Base-by-base conservation (phyloP, 92 coral and sea anemone genomes). In the Diadumene lineata region DNA sequence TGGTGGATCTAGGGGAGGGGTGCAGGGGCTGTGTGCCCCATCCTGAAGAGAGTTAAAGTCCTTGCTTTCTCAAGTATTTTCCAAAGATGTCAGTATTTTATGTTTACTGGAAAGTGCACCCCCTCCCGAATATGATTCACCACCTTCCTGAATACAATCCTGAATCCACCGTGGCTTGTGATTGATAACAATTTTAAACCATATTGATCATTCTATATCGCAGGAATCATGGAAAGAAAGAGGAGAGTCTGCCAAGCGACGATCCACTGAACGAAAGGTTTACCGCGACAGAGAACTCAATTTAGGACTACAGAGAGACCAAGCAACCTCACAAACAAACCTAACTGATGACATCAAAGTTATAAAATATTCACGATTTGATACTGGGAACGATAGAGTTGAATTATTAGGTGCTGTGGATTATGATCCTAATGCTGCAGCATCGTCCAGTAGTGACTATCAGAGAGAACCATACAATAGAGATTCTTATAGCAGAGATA, bases 201-300 rank as follows among this genome's bases (percentile, higher is more conserved):
- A n/a, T n/a, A n/a, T n/a, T n/a, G n/a, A n/a, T n/a, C n/a, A n/a
- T n/a, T n/a, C n/a, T n/a, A n/a, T n/a, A 13, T 53, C 19, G 7
- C 73, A 91, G 97, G 97, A 91, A 85, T 60, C 88, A 0, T 91
- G 97, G 97, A 78, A 82, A 31, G 97, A 91, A 76, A 84, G 97
- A 69, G 97, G 93, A 11, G 97, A 91, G 30, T 72, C 93, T n/a
- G 92, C 93, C 26, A 91, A 88, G 44, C 83, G 85, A 32, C 77
- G 85, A 24, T 81, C 84, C 17, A 71, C 75, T 18, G 78, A 79
- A 16, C 60, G 94, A 44, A 87, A 74, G 50, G 38, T 79, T 31
- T 84, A 93, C 11, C 77, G 86, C 43, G 79, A 87, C 69, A 56
- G 79, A 27, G 67, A 72, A 7, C 28, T 72, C 31, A 57, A 70